A percentile compares a stretch with the other conserved stretches of the same genome.
Conservation (phyloP, 2,888 invertebrate species). For the Mythimna loreyi region DNA sequence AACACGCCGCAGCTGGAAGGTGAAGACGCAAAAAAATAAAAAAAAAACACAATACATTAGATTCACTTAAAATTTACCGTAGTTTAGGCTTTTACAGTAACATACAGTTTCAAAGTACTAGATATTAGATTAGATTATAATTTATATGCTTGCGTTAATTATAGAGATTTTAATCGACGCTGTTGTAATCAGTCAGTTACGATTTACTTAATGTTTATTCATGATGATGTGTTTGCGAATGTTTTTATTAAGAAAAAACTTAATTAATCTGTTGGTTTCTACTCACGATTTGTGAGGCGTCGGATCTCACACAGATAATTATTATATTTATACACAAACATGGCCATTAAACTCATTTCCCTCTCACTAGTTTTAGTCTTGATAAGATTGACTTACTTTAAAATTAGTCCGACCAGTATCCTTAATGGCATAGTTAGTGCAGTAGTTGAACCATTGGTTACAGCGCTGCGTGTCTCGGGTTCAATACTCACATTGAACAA, state of each 20-base stretch:
- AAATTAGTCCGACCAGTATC: too few species aligned
- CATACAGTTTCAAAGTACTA: constrained; percentile 11
- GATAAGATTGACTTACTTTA: too few species aligned
- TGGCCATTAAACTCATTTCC: too few species aligned
- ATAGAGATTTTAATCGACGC: constrained; percentile 36
- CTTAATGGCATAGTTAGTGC: too few species aligned
- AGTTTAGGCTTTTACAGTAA: not conserved
- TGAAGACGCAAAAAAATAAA: too few species aligned
- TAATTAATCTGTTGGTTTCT: constrained; percentile 2
- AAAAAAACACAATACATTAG: not conserved
- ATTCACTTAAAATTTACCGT: not conserved
- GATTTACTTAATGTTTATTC: constrained; percentile 5
- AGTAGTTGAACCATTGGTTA: too few species aligned
- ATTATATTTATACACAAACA: too few species aligned
- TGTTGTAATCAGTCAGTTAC: constrained; percentile 13
- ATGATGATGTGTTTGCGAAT: not conserved
- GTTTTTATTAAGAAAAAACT: not conserved
- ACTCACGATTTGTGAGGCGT: not conserved
- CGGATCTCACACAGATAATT: not conserved
- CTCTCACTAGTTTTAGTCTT: too few species aligned
- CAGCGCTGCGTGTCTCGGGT: too few species aligned
- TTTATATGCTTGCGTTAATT: constrained; percentile 37
- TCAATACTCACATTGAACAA: too few species aligned
- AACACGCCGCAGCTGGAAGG: too few species aligned
- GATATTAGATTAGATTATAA: constrained; percentile 16